These are phyloP conservation scores for Drosophila micromelanica DNA, from an alignment of 1,140 invertebrate species.

Conservation along the genomic window DNA sequence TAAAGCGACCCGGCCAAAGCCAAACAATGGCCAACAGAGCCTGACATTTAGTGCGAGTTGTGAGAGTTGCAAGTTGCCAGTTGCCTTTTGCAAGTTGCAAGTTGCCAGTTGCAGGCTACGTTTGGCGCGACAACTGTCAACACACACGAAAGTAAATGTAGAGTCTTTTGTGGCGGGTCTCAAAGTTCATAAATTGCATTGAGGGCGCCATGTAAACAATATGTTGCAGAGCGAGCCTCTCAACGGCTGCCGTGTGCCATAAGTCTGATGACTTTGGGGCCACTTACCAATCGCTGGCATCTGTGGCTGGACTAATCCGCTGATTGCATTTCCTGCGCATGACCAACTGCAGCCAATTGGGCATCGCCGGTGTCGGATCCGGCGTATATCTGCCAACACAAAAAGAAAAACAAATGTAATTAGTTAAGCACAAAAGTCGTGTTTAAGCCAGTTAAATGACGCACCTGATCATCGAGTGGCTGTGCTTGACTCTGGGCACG, in stretches of 20 bases:
- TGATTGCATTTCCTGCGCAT: conserved; percentile 83
- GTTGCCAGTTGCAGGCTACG: conserved; percentile 35
- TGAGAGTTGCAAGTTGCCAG: conserved; percentile 18
- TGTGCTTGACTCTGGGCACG: conserved; percentile 66
- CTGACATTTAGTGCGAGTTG: conserved; percentile 61
- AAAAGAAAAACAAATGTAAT: background rate
- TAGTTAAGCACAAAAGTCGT: background rate
- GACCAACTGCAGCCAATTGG: conserved; percentile 84
- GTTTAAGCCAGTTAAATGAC: background rate
- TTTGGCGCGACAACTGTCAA: conserved; percentile 71
- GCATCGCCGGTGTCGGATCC: conserved; percentile 71
- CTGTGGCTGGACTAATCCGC: conserved; percentile 35
- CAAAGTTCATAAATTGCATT: conserved; percentile 78
- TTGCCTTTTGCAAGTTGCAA: background rate
- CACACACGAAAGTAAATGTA: conserved; percentile 78
- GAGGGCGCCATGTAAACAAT: conserved; percentile 70
- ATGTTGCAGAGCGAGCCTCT: conserved; percentile 53
- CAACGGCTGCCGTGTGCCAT: conserved; percentile 73
- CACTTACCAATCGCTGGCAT: conserved; percentile 68
- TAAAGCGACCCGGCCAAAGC: background rate
- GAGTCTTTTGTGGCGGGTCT: conserved; percentile 43
- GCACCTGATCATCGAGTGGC: conserved; percentile 79
- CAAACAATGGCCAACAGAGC: conserved; percentile 66
- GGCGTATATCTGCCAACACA: conserved; percentile 66
- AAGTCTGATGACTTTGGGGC: conserved; percentile 60